Evolutionary conservation across 2,888 invertebrate genomes (phyloP).

Genomic region (Mechanitis mazaeus): DNA sequence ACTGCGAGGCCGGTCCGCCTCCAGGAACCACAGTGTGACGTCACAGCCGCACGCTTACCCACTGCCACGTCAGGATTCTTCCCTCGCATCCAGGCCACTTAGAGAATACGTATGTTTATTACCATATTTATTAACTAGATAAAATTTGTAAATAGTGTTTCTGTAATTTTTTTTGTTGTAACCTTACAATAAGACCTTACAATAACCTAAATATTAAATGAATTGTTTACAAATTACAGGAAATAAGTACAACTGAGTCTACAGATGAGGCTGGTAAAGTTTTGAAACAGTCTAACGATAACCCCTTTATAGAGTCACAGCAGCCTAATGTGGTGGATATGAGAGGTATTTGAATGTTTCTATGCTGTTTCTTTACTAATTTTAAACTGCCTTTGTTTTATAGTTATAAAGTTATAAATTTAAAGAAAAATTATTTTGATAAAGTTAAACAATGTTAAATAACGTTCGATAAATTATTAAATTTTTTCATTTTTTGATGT

Average conservation of each 20-base stretch:
- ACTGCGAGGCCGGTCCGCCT: slow-evolving; percentile 83
- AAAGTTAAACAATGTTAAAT: no score
- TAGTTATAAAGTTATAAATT: no score
- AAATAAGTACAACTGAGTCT: slow-evolving; percentile 84
- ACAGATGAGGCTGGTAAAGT: slow-evolving; percentile 88
- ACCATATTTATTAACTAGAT: neutral
- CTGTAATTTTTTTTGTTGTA: no score
- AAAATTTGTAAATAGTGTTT: no score
- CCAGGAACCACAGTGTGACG: slow-evolving; percentile 81
- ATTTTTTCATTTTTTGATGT: neutral
- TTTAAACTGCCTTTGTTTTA: no score
- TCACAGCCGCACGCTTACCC: slow-evolving; percentile 75
- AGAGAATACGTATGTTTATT: slow-evolving; percentile 82
- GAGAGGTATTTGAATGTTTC: slow-evolving; percentile 82
- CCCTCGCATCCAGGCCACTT: slow-evolving; percentile 80
- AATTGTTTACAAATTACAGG: slow-evolving; percentile 65
- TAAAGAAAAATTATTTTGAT: no score
- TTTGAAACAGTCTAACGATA: slow-evolving; percentile 86
- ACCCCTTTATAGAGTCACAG: slow-evolving; percentile 94
- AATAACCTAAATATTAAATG: neutral
- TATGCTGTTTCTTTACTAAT: neutral
- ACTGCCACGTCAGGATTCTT: slow-evolving; percentile 72
- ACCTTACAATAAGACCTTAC: no score
- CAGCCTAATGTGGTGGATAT: slow-evolving; percentile 94
- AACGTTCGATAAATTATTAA: neutral